Evolutionary conservation across 2,888 invertebrate genomes (phyloP), one percentile per base, ranked within the genome.

Genomic region (Anthoptus insignis): DNA sequence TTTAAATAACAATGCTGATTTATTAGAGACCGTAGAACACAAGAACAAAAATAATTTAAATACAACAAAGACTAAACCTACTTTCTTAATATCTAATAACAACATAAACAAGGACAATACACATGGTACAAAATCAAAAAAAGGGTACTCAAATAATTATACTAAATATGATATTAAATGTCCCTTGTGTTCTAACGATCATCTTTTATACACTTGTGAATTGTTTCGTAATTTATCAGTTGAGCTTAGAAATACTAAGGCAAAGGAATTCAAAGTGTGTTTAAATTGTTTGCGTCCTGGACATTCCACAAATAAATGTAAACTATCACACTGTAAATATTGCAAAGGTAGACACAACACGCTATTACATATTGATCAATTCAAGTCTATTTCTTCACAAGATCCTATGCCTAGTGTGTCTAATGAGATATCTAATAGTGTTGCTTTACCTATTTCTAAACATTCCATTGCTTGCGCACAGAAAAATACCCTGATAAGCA

Each of bases 281-380:
- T 21, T 37, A 11, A 71, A 67, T 29, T 67, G 64, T 32, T 42
- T 64, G 2, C 57, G 67, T 1, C 29, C 64, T 9, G 65, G 69
- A n/a, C 70, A 72, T 42, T 9, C 8, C 8, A n/a, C n/a, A n/a
- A 49, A 49, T 11, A 42, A 59, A 50, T 77, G 74, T 19, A 60
- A 37, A 6, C 24, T 73, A 7, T 37, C 67, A 3, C 69, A 59
- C 50, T 77, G 74, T 34, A 72, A 68, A 42, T 69, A 71, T 47
- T 78, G 75, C 24, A 67, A 65, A 34, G 11, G 54, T 2, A 67
- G 61, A 22, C 73, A 73, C n/a, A 74, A 71, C 27, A 71, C 72
- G 0, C 49, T 73, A 1, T 67, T 74, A 45, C 74, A 73, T 49
- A 16, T 52, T 32, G 63, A 65, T 19, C 29, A 32, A 19, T 14